Percentiles rank a stretch among this genome's conserved stretches.
These are phyloP conservation scores for Myotis lucifugus DNA, from an alignment of 2,113 vertebrate species.

Conservation along the genomic window DNA sequence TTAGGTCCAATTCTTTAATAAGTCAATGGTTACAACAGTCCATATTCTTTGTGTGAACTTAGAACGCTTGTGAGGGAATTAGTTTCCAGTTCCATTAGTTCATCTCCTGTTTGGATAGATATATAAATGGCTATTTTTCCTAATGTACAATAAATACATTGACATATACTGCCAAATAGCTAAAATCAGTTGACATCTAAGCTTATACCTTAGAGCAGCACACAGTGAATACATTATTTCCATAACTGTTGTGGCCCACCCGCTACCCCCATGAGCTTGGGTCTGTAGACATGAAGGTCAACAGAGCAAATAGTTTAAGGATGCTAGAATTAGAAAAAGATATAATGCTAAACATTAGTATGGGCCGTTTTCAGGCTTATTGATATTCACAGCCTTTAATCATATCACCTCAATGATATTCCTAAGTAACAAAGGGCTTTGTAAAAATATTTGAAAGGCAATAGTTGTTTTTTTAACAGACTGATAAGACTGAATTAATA, in stretches of 20 bases:
- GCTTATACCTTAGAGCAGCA: not conserved
- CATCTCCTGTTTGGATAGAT: not conserved
- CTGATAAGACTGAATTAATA: not conserved
- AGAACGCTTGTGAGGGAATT: constrained; percentile 11
- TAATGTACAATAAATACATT: not conserved
- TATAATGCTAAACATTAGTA: not conserved
- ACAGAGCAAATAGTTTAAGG: not conserved
- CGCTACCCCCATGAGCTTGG: not conserved
- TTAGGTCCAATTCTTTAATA: not conserved
- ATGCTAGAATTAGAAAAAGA: not conserved
- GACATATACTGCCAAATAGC: not conserved
- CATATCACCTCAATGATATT: not conserved
- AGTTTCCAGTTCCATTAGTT: not conserved
- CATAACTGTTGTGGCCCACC: not conserved
- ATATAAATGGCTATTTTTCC: not conserved
- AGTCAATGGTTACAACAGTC: not conserved
- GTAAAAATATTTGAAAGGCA: not conserved
- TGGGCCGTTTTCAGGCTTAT: not conserved
- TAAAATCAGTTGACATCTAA: not conserved
- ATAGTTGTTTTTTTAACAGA: constrained; percentile 32
- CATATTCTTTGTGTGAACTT: not conserved
- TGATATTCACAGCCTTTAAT: not conserved
- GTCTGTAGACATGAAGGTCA: not conserved
- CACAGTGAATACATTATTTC: not conserved
- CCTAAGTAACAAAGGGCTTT: not conserved